Base-by-base conservation (phyloP, 2,888 invertebrate species). In the Hyposoter didymator region DNA sequence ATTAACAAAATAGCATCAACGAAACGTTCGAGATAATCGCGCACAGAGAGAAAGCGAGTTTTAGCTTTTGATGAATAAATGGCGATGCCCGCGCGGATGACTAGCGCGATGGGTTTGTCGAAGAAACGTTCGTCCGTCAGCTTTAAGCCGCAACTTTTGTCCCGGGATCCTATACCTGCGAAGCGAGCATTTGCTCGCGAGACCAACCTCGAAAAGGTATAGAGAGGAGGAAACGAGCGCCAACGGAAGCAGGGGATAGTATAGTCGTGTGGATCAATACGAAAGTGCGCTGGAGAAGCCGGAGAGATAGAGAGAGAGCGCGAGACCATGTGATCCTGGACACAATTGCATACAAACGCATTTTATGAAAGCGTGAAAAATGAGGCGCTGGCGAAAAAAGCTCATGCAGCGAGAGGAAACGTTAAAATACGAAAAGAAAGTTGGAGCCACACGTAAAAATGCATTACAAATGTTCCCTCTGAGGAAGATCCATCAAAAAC, bases 201-300 rank as follows among this genome's bases (percentile, higher is more conserved):
- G 80, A 78, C 35, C 55, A 84, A 66, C 62, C 80, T 73, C 80
- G 76, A 49, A 45, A 32, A 72, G 73, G 73, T 76, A 80, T 88
- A 89, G 87, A 89, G 87, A 89, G 89, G 89, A 89, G 87, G 89
- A 76, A 90, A 86, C 86, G 84, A 89, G 86, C 88, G 52, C 89
- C 88, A 87, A 87, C 89, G 84, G 88, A 89, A 89, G 87, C 89
- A 87, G 88, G 88, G 89, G 90, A 89, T 87, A 88, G 89, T 76
- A 28, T 28, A 66, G 55, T 47, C 49, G 88, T 85, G 70, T 69
- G 90, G 92, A 92, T 92, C 92, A 92, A 92, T 92, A 92, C 91
- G 86, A 84, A 85, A 88, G 82, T 88, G 70, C 55, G 86, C 84
- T 86, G 73, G 80, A 80, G 84, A 86, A 67, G 39, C 39, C n/a